A percentile compares a stretch with the other conserved stretches of the same genome.
phyloP scores from a whole-genome alignment of 1,140 invertebrate species.

The Pentalonia nigronervosa region DNA sequence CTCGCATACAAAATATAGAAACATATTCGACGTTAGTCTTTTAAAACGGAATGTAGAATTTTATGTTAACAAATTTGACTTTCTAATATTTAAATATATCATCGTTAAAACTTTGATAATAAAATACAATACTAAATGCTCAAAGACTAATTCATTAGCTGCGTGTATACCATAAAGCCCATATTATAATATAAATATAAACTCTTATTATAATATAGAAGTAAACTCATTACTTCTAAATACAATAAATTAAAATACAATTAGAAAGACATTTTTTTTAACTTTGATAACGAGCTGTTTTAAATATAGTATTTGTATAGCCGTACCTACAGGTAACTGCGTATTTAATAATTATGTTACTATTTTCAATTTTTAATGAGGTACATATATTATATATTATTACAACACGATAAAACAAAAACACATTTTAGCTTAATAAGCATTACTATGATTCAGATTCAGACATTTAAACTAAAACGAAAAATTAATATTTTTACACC shows the following conservation, averaged over 20 bases:
- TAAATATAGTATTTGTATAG: background rate
- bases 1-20: background rate
- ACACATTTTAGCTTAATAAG: constrained; percentile 33
- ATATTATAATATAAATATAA: background rate
- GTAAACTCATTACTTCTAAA: background rate
- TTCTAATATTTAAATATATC: background rate
- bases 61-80: background rate
- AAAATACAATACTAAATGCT: background rate
- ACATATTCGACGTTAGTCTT: background rate
- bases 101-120: background rate
- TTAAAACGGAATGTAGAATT: background rate
- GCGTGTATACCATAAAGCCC: background rate
- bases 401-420: background rate
- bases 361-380: constrained; percentile 26
- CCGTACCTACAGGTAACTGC: background rate
- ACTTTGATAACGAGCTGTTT: background rate
- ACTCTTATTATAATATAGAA: background rate
- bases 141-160: background rate
- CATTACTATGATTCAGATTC: background rate
- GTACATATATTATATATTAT: background rate
- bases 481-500: background rate
- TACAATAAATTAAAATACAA: constrained; percentile 21
- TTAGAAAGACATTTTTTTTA: background rate
- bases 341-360: background rate
- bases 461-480: background rate